phyloP scores from a whole-genome alignment of 2,888 invertebrate species.

The Autographa gamma region DNA sequence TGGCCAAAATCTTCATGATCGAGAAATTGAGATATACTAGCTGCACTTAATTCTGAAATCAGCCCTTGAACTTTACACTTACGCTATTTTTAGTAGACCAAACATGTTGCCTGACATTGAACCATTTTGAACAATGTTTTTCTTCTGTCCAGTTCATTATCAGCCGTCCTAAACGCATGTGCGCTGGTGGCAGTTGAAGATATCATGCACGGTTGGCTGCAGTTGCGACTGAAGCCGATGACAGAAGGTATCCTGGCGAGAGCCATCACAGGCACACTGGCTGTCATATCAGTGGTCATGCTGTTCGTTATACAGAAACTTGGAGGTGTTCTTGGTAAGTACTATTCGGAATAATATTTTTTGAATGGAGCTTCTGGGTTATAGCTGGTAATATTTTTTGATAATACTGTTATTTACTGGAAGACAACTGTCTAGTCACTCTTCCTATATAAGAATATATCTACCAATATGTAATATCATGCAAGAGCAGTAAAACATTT shows the following conservation, averaged over 20 bases:
- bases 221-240: constrained; percentile 89
- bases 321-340: constrained; percentile 93
- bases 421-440: too few relatives aligned
- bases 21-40: too few relatives aligned
- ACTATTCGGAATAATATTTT: too few relatives aligned
- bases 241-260: constrained; percentile 91
- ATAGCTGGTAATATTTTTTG: too few relatives aligned
- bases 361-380: too few relatives aligned
- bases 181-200: constrained; percentile 95
- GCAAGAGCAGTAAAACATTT: too few relatives aligned
- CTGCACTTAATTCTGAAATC: too few relatives aligned
- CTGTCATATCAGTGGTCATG: constrained; percentile 90
- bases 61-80: too few relatives aligned
- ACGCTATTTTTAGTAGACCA: not conserved
- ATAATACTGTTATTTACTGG: too few relatives aligned
- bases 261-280: constrained; percentile 90
- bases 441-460: too few relatives aligned
- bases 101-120: not conserved
- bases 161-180: constrained; percentile 96
- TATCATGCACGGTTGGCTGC: constrained; percentile 92
- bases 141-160: constrained; percentile 91
- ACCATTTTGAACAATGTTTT: not conserved
- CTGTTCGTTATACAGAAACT: constrained; percentile 92
- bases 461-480: too few relatives aligned
- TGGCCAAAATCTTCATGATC: too few relatives aligned